Evolutionary conservation across 2,797 vertebrate species (phyloP).

Genomic region (Potorous gilbertii): DNA sequence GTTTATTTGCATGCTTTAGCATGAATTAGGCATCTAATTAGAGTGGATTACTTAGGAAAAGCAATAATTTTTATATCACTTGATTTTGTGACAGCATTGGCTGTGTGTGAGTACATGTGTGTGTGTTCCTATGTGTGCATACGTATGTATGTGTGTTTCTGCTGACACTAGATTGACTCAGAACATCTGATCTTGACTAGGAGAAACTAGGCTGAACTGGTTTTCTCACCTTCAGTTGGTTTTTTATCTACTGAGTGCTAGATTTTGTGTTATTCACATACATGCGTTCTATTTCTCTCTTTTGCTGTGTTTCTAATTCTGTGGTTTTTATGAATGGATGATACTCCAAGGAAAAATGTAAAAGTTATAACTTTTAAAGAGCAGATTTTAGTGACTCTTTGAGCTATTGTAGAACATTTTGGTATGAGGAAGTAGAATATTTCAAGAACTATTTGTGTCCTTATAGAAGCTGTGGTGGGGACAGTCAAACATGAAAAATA

Average conservation of each 20-base stretch:
- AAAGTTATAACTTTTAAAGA: neutral
- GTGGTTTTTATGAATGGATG: neutral
- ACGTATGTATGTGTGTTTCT: neutral
- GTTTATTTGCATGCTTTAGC: conserved; percentile 34
- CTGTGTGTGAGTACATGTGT: too few species aligned
- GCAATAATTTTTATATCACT: neutral
- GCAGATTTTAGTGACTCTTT: neutral
- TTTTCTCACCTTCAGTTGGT: neutral
- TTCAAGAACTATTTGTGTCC: neutral
- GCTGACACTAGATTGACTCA: neutral
- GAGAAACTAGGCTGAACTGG: neutral
- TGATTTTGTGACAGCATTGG: neutral
- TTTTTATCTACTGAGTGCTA: neutral
- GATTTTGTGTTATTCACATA: neutral
- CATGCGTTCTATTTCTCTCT: neutral
- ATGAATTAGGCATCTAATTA: conserved; percentile 39
- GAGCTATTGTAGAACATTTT: neutral
- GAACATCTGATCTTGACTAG: neutral
- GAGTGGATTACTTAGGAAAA: neutral
- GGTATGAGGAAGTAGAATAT: neutral
- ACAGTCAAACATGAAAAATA: neutral
- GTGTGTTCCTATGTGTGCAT: neutral
- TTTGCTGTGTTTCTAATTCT: neutral
- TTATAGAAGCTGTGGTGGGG: neutral
- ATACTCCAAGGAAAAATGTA: neutral